Conservation (phyloP, 1,140 invertebrate species). For the Cotesia glomerata region DNA sequence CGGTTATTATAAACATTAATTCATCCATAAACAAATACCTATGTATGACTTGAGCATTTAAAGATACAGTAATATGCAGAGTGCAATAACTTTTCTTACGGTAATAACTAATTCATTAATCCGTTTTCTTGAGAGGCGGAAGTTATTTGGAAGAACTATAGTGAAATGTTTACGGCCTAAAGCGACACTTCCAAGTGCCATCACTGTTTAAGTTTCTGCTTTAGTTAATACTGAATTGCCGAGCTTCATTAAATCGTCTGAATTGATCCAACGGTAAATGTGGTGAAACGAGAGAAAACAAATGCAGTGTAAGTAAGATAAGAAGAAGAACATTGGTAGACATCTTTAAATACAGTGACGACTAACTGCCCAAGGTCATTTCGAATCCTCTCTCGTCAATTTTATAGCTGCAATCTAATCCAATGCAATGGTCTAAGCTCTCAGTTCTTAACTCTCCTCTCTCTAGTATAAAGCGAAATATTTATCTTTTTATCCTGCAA, state of each 20-base stretch:
- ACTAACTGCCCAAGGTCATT: conserved; percentile 17
- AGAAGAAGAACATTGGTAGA: background rate
- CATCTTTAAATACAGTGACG: conserved; percentile 6
- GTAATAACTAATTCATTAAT: conserved; percentile 17
- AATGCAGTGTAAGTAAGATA: background rate
- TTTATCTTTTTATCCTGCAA: background rate
- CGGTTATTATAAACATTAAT: too few species aligned
- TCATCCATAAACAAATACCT: background rate
- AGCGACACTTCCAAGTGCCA: conserved; percentile 20
- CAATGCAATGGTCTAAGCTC: background rate
- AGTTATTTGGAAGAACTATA: background rate
- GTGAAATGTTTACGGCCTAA: conserved; percentile 10
- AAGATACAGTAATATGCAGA: background rate
- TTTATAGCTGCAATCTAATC: too few species aligned
- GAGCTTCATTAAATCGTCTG: conserved; percentile 21
- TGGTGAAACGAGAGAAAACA: background rate
- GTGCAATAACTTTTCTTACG: background rate
- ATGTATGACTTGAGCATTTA: background rate
- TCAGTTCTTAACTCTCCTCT: background rate
- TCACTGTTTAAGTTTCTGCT: background rate
- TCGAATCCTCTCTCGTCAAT: conserved; percentile 2
- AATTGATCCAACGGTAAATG: conserved; percentile 26
- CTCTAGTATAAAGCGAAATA: background rate
- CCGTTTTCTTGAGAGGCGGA: conserved; percentile 2
- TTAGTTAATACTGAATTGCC: background rate